Evolutionary conservation across 2,888 invertebrate species (phyloP), one percentile per base, ranked within the genome.

Genomic region (Polydrusus tereticollis): DNA sequence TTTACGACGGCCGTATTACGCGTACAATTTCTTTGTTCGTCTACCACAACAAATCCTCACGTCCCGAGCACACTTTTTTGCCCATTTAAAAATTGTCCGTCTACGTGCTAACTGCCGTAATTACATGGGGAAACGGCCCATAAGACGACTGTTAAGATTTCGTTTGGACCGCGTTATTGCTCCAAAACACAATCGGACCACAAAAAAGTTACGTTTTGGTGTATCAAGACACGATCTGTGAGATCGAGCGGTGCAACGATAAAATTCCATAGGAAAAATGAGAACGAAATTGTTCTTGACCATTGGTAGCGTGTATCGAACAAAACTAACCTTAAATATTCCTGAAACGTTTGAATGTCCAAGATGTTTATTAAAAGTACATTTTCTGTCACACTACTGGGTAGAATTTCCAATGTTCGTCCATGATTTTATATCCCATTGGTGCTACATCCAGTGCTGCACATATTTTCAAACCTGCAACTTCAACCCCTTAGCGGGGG

Each of bases 211-310:
- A 47, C 66, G 62, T 71, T 66, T 62, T 71, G 36, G 62, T 52
- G 65, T 71, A 71, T 66, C 71, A 71, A 71, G 66, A 71, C 71
- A 66, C 71, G 66, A 71, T 71, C 71, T 60, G 65, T 43, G 65
- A 65, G 70, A 70, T 71, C 55, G n/a, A 21, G 60, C 41, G 29
- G 33, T 41, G 41, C 68, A 60, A 18, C 50, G 38, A 26, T 36
- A 57, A 65, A 38, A 71, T 66, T 65, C 52, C 60, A 33, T 21
- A 41, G 26, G n/a, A 65, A 47, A 64, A 58, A 70, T 38, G 58
- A 58, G 58, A 58, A 23, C 18, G 6, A 38, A 38, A 18, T 58
- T 58, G 20, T 38, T n/a, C 21, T 41, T 21, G 20, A 20, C 7
- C 41, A 58, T 38, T 58, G 38, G 36, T n/a, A 1, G 52, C n/a